These are phyloP conservation scores for Macrotrachela quadricornifera DNA, from an alignment of 1,140 invertebrate genomes.

Conservation along the genomic window DNA sequence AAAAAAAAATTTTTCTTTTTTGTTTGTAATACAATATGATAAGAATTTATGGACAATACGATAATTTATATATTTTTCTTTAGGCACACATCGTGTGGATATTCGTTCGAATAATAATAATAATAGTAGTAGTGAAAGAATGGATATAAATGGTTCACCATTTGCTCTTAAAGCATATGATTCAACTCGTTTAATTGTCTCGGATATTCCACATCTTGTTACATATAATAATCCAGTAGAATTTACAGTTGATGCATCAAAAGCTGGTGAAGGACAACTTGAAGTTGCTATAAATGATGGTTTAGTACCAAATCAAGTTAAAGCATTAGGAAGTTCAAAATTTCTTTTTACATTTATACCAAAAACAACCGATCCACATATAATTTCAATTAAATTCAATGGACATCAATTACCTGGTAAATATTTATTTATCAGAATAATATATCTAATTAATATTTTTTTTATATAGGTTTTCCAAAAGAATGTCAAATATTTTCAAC, in stretches of 20 bases:
- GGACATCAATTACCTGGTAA: conserved; percentile 61
- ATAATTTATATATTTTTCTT: too few relatives aligned
- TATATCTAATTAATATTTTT: too few relatives aligned
- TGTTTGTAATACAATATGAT: too few relatives aligned
- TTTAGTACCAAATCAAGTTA: conserved; percentile 7
- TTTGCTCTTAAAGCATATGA: conserved; percentile 7
- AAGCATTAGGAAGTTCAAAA: not conserved
- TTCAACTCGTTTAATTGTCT: not conserved
- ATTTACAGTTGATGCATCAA: conserved; percentile 65
- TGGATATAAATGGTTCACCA: not conserved
- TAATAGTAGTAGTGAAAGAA: too few relatives aligned
- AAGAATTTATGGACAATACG: too few relatives aligned
- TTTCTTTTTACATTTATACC: conserved; percentile 57
- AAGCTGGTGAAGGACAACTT: conserved; percentile 48
- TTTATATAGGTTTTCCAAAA: too few relatives aligned
- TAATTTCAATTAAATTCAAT: conserved; percentile 95
- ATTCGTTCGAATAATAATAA: too few relatives aligned
- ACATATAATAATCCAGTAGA: not conserved
- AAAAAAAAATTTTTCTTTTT: too few relatives aligned
- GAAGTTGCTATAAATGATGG: conserved; percentile 9
- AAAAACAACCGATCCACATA: conserved; percentile 64
- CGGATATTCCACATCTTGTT: not conserved
- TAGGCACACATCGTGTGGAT: too few relatives aligned
- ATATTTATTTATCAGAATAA: too few relatives aligned
- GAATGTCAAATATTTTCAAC: too few relatives aligned